These are phyloP conservation scores for Amphibalanus amphitrite DNA, from an alignment of 1,140 invertebrate species.

Conservation along the genomic window DNA sequence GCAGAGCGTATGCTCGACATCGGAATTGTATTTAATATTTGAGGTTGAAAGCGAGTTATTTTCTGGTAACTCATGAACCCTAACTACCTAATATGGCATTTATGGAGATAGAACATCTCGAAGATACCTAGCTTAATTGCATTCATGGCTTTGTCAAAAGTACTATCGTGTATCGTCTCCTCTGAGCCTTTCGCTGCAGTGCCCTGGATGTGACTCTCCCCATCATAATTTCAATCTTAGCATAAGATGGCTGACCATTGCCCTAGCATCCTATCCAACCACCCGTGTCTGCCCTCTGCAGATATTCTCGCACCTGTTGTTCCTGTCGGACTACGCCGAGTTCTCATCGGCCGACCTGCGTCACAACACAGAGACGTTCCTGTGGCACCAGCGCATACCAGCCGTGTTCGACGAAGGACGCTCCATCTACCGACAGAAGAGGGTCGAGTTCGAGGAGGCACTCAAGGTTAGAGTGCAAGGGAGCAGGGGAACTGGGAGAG, in stretches of 20 bases:
- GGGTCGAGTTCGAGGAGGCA: slow-evolving; percentile 63
- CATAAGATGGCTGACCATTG: background rate
- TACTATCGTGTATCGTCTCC: too few relatives aligned
- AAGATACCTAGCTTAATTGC: too few relatives aligned
- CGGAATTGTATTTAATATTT: too few relatives aligned
- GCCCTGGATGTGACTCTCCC: background rate
- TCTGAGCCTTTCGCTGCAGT: background rate
- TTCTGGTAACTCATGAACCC: too few relatives aligned
- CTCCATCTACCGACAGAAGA: slow-evolving; percentile 60
- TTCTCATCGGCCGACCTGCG: slow-evolving; percentile 68
- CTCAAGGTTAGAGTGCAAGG: slow-evolving; percentile 39
- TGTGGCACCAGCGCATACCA: slow-evolving; percentile 64
- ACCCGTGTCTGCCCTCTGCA: background rate
- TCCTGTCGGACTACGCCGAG: slow-evolving; percentile 57
- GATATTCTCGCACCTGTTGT: slow-evolving; percentile 33
- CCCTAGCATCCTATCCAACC: background rate
- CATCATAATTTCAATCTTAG: background rate
- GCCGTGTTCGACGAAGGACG: slow-evolving; percentile 63
- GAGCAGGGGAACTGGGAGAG: too few relatives aligned
- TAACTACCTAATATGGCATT: too few relatives aligned
- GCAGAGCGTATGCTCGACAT: too few relatives aligned
- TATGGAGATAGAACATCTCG: too few relatives aligned
- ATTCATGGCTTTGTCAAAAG: too few relatives aligned
- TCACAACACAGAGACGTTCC: slow-evolving; percentile 65
- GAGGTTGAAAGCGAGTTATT: too few relatives aligned